These are phyloP conservation scores for Eristalis tenax DNA, from an alignment of 2,888 invertebrate species.

Conservation along the genomic window DNA sequence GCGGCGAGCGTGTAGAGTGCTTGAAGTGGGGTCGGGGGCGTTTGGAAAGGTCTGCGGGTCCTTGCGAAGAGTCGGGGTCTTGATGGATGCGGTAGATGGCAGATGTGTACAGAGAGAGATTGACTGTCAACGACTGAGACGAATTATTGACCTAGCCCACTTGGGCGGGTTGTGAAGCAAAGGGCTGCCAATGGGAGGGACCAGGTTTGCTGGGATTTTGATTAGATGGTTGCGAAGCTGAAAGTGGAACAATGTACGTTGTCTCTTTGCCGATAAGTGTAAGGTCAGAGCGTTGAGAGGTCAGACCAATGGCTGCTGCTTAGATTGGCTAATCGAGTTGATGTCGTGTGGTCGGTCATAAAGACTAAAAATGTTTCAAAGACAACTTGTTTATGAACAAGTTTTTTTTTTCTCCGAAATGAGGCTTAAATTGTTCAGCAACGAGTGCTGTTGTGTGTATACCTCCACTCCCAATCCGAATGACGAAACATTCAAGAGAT, in stretches of 20 bases:
- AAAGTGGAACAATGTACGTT: too few species aligned
- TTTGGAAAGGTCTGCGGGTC: neutral
- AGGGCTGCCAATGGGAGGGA: neutral
- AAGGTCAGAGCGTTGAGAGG: too few species aligned
- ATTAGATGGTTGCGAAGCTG: too few species aligned
- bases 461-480: too few species aligned
- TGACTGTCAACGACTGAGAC: neutral
- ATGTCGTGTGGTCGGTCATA: too few species aligned
- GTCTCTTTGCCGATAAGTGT: too few species aligned
- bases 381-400: too few species aligned
- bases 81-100: neutral
- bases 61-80: neutral
- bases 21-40: neutral
- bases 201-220: neutral
- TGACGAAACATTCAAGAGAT: too few species aligned
- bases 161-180: neutral
- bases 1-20: neutral
- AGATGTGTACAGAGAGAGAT: neutral
- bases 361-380: too few species aligned
- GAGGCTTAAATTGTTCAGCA: neutral
- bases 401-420: neutral
- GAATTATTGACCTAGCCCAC: neutral
- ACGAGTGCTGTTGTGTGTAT: too few species aligned
- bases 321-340: too few species aligned
- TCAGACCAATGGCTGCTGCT: too few species aligned